These are phyloP conservation scores for Pectinophora gossypiella DNA, from an alignment of 1,140 invertebrate species.

Conservation along the genomic window DNA sequence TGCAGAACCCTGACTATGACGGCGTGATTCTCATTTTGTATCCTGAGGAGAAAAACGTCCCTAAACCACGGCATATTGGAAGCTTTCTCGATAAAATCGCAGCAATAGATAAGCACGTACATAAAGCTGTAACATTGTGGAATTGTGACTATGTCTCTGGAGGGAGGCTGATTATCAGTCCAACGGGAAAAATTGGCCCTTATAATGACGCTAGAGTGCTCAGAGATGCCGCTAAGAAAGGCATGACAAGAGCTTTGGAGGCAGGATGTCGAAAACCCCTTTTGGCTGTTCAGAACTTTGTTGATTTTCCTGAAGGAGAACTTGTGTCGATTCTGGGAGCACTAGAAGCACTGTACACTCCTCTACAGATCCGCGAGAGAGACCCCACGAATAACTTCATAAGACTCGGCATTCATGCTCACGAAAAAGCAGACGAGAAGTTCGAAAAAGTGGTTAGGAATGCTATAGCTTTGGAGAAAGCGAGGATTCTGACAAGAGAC, in stretches of 20 bases:
- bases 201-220: constrained; percentile 85
- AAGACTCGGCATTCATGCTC: constrained; percentile 64
- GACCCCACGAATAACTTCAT: constrained; percentile 76
- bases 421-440: constrained; percentile 44
- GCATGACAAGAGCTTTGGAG: constrained; percentile 71
- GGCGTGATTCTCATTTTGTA: constrained; percentile 68
- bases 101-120: constrained; percentile 64
- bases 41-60: constrained; percentile 50
- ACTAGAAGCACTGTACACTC: constrained; percentile 91
- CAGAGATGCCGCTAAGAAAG: constrained; percentile 64
- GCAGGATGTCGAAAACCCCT: constrained; percentile 85
- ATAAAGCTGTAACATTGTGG: constrained; percentile 73
- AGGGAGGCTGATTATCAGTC: constrained; percentile 82
- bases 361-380: constrained; percentile 87
- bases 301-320: constrained; percentile 77
- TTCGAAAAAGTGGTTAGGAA: constrained; percentile 74
- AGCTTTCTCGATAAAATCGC: constrained; percentile 51
- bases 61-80: constrained; percentile 43
- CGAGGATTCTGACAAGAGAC: constrained; percentile 53
- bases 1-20: constrained; percentile 66
- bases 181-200: constrained; percentile 85
- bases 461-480: constrained; percentile 82
- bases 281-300: constrained; percentile 74
- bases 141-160: constrained; percentile 79
- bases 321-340: constrained; percentile 88